phyloP scores from a whole-genome alignment of 2,797 vertebrate species.

The Ptychadena robeensis region DNA sequence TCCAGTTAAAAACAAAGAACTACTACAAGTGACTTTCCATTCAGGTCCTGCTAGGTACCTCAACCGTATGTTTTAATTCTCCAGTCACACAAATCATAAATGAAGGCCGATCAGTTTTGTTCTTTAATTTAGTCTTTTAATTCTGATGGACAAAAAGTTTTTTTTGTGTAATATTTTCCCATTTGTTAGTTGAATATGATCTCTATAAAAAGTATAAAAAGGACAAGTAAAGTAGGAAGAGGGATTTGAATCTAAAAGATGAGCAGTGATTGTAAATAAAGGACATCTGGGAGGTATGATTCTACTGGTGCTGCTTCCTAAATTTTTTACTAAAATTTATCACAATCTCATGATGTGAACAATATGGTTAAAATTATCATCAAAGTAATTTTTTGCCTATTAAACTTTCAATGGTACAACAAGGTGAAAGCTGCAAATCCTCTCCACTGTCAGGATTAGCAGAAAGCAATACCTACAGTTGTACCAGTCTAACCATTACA shows the following conservation, averaged over 20 bases:
- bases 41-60: too few species aligned
- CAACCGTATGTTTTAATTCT: too few species aligned
- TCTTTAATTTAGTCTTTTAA: too few species aligned
- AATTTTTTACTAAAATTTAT: neutral
- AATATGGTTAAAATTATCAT: neutral
- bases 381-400: neutral
- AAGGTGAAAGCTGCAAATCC: neutral
- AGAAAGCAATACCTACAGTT: neutral
- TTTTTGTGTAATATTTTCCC: too few species aligned
- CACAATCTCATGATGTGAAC: neutral
- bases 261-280: neutral
- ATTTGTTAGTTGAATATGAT: too few species aligned
- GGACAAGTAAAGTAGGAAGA: too few species aligned
- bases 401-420: neutral
- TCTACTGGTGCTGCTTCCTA: neutral
- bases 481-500: neutral
- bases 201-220: too few species aligned
- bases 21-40: too few species aligned
- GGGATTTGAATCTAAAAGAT: neutral
- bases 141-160: too few species aligned
- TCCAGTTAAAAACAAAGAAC: too few species aligned
- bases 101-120: too few species aligned
- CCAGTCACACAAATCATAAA: too few species aligned
- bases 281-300: neutral
- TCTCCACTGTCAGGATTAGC: neutral